Evolutionary conservation across 2,888 invertebrate genomes (phyloP), one percentile per base, ranked within the genome.

Genomic region (Epinotia nisella): DNA sequence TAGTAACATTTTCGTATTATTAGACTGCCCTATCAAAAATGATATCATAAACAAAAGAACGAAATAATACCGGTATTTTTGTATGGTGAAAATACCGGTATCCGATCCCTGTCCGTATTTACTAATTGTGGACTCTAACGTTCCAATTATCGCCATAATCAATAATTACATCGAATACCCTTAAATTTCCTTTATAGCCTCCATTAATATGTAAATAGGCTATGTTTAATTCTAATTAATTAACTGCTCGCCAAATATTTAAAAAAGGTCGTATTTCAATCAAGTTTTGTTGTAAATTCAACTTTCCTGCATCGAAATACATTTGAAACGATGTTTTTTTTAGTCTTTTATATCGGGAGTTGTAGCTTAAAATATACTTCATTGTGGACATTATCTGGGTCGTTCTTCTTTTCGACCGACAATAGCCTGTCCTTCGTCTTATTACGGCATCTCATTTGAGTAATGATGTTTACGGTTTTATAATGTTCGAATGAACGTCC

Each of bases 171-270:
- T 49, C n/a, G 5, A n/a, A 49, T 15, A 15, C 45, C 5, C n/a
- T 49, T 49, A 49, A 49, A 49, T 49, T 49, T 39, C 39, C 41
- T 24, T 45, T 39, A 35, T 19, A 55, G 17, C 15, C 19, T 15
- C 39, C 65, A 65, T 71, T 65, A 49, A 51, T 39, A 65, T 58
- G 71, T 15, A 39, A 65, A 70, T 70, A 35, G 11, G 0, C 21
- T 11, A 51, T 65, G 17, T 59, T 56, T 65, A 65, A 41, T 24
- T 10, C 65, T 65, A 65, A 65, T 53, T 65, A 65, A 55, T 55
- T 65, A 55, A 29, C 35, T 39, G n/a, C 39, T 53, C 11, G 19
- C 11, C 17, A 19, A 29, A 13, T 35, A 35, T 21, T 65, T 19
- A n/a, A 15, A 39, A 2, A 39, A 19, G 13, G 9, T 3, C 49